Evolutionary conservation across 92 coral and sea anemone species (phyloP), one percentile per base, ranked within the genome.

Genomic region (Phenganax stokvisi): DNA sequence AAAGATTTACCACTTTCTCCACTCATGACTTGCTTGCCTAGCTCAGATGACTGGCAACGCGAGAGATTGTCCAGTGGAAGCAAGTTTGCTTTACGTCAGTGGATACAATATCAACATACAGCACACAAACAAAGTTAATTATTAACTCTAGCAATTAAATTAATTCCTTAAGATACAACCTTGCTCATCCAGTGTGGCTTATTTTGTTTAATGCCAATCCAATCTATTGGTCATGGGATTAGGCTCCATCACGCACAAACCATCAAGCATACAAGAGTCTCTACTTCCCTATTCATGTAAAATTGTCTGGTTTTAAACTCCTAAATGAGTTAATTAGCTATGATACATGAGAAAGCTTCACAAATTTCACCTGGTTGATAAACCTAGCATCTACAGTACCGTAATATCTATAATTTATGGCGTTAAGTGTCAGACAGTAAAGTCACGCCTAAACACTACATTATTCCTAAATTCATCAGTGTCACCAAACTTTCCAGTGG

Each of bases 21-120:
- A 65, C 84, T 93, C 31, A 93, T 93, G 97, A 80, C 89, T 7
- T 76, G 88, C 51, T 88, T 91, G 54, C 97, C 97, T 28, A 88
- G 83, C 16, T 56, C 73, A 10, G 87, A 84, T 17, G 76, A 54
- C 30, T 67, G 68, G 80, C 83, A 89, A 84, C 78, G 31, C 57
- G 93, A 89, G 61, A 84, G 97, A 51, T 89, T 93, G 20, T 91
- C 97, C 20, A 84, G 93, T 6, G 97, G 97, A 12, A 89, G 96
- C 47, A 93, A 89, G 89, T 93, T 93, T 66, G 97, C 97, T 12
- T 80, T 93, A 13, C 80, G 83, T 0, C 96, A 91, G 78, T 93
- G 97, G 97, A 11, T 91, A 59, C 85, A 91, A 79, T 13, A 52
- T 20, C 85, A 81, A 44, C 62, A 87, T 80, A 53, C 91, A 9